Evolutionary conservation across 1,140 invertebrate genomes (phyloP).

Genomic region (Daktulosphaira vitifoliae): DNA sequence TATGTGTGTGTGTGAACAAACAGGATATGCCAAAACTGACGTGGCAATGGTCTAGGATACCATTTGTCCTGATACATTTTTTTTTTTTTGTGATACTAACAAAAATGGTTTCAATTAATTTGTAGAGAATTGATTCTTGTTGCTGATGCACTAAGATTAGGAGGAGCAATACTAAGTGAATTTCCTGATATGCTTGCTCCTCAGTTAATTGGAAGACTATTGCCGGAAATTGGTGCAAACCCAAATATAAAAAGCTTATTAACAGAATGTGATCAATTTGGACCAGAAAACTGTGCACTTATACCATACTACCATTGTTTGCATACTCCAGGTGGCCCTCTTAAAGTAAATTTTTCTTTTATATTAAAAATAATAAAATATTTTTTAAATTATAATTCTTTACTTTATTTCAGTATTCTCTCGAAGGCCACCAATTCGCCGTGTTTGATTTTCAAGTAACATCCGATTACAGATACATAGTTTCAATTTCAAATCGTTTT

Average conservation of each 20-base stretch:
- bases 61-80: background rate
- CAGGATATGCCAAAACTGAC: slow-evolving; percentile 24
- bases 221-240: slow-evolving; percentile 82
- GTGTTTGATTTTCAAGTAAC: slow-evolving; percentile 91
- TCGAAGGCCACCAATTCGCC: slow-evolving; percentile 96
- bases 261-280: slow-evolving; percentile 78
- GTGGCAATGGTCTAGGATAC: slow-evolving; percentile 12
- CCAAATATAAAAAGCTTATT: slow-evolving; percentile 77
- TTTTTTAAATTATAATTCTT: background rate
- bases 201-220: slow-evolving; percentile 81
- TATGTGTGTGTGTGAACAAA: slow-evolving; percentile 10
- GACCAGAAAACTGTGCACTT: slow-evolving; percentile 78
- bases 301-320: slow-evolving; percentile 90
- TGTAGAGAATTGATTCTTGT: slow-evolving; percentile 82
- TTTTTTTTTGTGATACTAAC: background rate
- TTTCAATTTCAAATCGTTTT: slow-evolving; percentile 93
- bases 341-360: slow-evolving; percentile 58
- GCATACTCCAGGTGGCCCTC: slow-evolving; percentile 92
- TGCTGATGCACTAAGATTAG: slow-evolving; percentile 85
- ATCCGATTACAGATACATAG: slow-evolving; percentile 84
- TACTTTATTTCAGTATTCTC: slow-evolving; percentile 65
- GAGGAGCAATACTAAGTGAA: slow-evolving; percentile 77
- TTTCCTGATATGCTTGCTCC: slow-evolving; percentile 94
- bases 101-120: background rate
- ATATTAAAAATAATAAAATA: background rate